Base-by-base conservation (phyloP, 2,888 invertebrate species). In the Chirona hameri region DNA sequence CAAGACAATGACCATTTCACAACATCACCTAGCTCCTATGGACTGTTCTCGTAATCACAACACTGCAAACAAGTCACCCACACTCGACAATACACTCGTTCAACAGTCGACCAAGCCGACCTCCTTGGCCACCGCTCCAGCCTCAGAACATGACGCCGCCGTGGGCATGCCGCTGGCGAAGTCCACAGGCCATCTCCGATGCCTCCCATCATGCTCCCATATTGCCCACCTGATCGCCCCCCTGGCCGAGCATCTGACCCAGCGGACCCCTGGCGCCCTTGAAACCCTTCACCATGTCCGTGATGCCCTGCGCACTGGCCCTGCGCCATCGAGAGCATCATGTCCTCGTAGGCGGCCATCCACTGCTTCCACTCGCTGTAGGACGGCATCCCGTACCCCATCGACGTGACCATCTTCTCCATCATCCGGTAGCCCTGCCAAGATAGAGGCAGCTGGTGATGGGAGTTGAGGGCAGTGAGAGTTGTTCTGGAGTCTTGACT, bases 291-390 rank as follows among this genome's bases (percentile, higher is more conserved):
- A 55, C 52, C 80, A 80, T 52, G 29, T 55, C 80, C 18, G 52
- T 55, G 80, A 55, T 55, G 15, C 80, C 80, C 5, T 55, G n/a
- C 80, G 9, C 80, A 80, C 29, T 80, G 80, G 12, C 52, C 80
- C 52, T 80, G 52, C 1, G 80, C 80, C 52, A 80, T 80, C 10
- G 24, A 10, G 7, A 80, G 80, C 80, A 80, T 48, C 80, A 80
- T 80, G 0, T 80, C 52, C 15, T 80, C 80, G 29, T 80, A 80
- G 4, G 80, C 80, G 27, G 80, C 80, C 80, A 80, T 80, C 80
- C 80, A 80, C 52, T 55, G 27, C 27, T 55, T 48, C 80, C 80
- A 80, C 80, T 80, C 80, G 80, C 80, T 80, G 80, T 80, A 80
- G 2, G 80, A 55, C 15, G 80, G 80, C 80, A 80, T 80, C 27